phyloP scores from a whole-genome alignment of 2,888 invertebrate genomes.

The Protodeltote pygarga region DNA sequence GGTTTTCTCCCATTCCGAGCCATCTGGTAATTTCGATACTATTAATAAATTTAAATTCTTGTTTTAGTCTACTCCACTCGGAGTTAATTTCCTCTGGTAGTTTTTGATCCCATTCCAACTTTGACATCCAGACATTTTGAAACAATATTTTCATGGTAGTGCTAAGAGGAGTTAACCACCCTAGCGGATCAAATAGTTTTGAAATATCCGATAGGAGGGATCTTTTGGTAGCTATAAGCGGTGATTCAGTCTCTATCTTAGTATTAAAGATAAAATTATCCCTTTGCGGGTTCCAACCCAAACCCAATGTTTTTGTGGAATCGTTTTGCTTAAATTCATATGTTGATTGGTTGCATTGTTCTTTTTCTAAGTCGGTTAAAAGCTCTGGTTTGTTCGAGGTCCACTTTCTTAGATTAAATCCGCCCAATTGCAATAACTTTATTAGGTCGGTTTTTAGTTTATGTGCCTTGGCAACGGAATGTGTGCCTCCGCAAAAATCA shows the following conservation, averaged over 20 bases:
- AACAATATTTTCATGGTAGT: slow-evolving; percentile 2
- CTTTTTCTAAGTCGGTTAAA: background rate
- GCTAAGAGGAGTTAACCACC: slow-evolving; percentile 1
- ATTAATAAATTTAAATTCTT: background rate
- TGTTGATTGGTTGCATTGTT: background rate
- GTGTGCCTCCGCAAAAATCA: background rate
- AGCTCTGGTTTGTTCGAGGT: background rate
- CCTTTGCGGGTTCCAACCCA: slow-evolving; percentile 5
- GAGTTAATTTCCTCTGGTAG: background rate
- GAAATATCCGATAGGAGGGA: slow-evolving; percentile 3
- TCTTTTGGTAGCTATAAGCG: background rate
- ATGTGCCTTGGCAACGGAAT: background rate
- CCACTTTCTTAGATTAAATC: slow-evolving; percentile 13
- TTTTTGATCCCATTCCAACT: slow-evolving; percentile 1
- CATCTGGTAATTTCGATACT: background rate
- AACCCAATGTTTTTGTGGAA: slow-evolving; percentile 6
- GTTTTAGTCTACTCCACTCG: background rate
- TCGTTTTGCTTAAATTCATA: slow-evolving; percentile 7
- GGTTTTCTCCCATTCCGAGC: background rate
- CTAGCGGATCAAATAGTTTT: background rate
- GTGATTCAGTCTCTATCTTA: slow-evolving; percentile 2
- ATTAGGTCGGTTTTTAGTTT: background rate
- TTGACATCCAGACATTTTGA: slow-evolving; percentile 1
- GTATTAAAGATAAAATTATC: slow-evolving; percentile 2
- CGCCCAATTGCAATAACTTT: background rate